Conservation (phyloP, 2,113 vertebrate genomes). For the Zootoca vivipara region DNA sequence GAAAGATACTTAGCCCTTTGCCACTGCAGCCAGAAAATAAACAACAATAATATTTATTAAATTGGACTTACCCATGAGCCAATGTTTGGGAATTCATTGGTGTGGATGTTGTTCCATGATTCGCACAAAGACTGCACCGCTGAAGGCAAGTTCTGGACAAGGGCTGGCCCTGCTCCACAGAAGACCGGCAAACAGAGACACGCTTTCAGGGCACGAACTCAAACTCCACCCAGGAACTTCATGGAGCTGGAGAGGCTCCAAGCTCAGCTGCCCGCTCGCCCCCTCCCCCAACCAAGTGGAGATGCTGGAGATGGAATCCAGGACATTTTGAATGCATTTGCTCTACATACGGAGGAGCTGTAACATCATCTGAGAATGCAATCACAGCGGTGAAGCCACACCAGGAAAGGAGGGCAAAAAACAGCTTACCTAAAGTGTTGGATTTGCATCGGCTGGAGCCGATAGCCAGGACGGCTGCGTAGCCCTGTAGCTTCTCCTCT, state of each 20-base stretch:
- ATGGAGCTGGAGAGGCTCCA: not conserved
- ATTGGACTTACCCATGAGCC: slow-evolving; percentile 91
- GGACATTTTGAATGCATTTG: not conserved
- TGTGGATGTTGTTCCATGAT: slow-evolving; percentile 94
- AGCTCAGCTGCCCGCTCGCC: no score
- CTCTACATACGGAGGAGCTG: no score
- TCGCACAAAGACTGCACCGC: slow-evolving; percentile 92
- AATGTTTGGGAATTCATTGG: slow-evolving; percentile 97
- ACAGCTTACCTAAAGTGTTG: slow-evolving; percentile 85
- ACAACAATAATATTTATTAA: no score
- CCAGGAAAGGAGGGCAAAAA: fast-evolving
- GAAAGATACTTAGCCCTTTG: not conserved
- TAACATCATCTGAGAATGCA: not conserved
- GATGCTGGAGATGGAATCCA: not conserved
- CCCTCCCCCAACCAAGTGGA: not conserved
- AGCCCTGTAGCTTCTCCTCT: slow-evolving; percentile 91
- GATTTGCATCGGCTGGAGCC: slow-evolving; percentile 93
- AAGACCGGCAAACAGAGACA: not conserved
- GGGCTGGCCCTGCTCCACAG: slow-evolving; percentile 78
- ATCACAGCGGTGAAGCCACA: not conserved
- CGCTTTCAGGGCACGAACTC: not conserved
- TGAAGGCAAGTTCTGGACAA: slow-evolving; percentile 93
- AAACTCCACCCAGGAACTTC: not conserved
- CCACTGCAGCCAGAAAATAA: not conserved
- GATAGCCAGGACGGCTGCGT: slow-evolving; percentile 92